Evolutionary conservation across 2,113 vertebrate genomes (phyloP).

Genomic region (Rhineura floridana): DNA sequence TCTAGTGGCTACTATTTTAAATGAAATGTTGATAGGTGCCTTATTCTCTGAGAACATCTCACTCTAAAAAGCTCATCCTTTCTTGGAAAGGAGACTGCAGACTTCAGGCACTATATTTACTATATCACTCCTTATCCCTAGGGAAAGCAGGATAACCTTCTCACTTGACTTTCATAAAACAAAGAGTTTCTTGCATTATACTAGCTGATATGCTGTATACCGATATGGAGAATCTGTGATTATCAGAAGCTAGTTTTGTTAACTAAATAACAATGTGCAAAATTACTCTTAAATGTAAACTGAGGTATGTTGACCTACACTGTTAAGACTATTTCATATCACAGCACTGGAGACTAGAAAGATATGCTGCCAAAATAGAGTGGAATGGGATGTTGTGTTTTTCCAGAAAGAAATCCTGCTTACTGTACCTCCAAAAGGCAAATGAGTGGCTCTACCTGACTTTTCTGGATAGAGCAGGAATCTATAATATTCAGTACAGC

Average conservation of each 20-base stretch:
- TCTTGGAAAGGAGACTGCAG: conserved; percentile 22
- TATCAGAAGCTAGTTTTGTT: conserved; percentile 6
- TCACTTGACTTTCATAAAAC: conserved; percentile 40
- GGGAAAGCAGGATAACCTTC: conserved; percentile 34
- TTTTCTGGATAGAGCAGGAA: not conserved
- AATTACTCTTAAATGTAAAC: not conserved
- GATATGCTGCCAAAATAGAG: conserved; percentile 10
- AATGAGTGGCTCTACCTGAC: not conserved
- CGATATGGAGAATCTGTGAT: conserved; percentile 9
- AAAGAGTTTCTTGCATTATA: conserved; percentile 40
- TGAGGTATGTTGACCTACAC: not conserved
- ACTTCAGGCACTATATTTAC: conserved; percentile 7
- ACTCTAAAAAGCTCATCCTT: conserved; percentile 47
- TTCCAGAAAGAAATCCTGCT: not conserved
- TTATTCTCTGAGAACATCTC: conserved; percentile 45
- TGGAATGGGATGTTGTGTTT: not conserved
- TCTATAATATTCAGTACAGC: not conserved
- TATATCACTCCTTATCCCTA: conserved; percentile 40
- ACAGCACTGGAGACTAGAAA: conserved; percentile 33
- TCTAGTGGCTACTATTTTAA: conserved; percentile 43
- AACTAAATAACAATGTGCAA: not conserved
- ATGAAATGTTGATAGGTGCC: conserved; percentile 45
- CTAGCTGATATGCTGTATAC: conserved; percentile 17
- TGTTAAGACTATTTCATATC: conserved; percentile 29
- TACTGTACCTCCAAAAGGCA: not conserved